Evolutionary conservation across 2,888 invertebrate genomes (phyloP).

Genomic region (Pharmacophagus antenor): DNA sequence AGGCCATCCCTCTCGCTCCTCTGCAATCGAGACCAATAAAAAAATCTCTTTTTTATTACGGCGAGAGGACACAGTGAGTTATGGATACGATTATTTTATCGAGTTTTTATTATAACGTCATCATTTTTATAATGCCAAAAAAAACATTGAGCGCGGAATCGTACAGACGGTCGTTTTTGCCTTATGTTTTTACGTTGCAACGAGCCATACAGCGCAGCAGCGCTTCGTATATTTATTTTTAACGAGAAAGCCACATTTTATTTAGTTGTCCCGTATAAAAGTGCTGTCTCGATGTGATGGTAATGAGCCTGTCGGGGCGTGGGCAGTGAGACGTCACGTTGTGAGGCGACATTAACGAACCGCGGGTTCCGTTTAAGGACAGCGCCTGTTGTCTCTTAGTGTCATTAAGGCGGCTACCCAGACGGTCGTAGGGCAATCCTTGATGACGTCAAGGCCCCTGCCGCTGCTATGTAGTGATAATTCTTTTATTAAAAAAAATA

Average conservation of each 20-base stretch:
- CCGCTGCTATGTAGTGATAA: constrained; percentile 1
- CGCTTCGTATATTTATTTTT: constrained; percentile 45
- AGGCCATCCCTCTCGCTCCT: constrained; percentile 51
- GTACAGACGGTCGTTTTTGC: constrained; percentile 32
- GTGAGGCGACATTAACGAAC: constrained; percentile 72
- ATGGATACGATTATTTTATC: constrained; percentile 52
- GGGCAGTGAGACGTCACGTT: constrained; percentile 69
- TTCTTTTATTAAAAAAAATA: constrained; percentile 30
- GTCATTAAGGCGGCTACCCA: constrained; percentile 64
- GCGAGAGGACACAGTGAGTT: constrained; percentile 55
- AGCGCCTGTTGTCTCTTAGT: constrained; percentile 72
- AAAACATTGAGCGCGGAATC: constrained; percentile 31
- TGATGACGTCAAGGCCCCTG: too few species aligned
- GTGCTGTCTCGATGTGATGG: constrained; percentile 44
- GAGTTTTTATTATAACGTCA: constrained; percentile 50
- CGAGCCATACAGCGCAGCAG: constrained; percentile 29
- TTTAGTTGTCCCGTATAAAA: constrained; percentile 51
- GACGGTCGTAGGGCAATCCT: constrained; percentile 45
- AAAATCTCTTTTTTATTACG: constrained; percentile 48
- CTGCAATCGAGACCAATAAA: constrained; percentile 45
- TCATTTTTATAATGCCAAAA: constrained; percentile 56
- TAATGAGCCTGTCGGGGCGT: constrained; percentile 49
- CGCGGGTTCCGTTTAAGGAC: constrained; percentile 62
- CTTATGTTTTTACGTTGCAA: constrained; percentile 43
- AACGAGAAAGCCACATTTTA: constrained; percentile 51